These are phyloP conservation scores for Bombyx mandarina DNA, from an alignment of 1,140 invertebrate species.

Conservation along the genomic window DNA sequence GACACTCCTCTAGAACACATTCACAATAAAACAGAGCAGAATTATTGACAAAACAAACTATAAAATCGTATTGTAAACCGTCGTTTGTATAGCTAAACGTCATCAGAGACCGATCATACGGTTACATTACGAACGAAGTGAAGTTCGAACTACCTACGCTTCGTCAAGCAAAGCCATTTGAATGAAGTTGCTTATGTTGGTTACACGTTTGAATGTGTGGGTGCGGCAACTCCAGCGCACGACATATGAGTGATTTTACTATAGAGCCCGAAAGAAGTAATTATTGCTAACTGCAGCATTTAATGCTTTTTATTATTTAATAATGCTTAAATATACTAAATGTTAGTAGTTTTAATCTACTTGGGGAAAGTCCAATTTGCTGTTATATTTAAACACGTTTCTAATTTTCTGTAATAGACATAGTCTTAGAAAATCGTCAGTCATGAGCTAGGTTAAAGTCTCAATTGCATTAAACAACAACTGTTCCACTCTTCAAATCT, in stretches of 20 bases:
- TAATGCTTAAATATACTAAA: too few relatives aligned
- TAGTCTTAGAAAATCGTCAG: too few relatives aligned
- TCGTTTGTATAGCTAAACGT: slow-evolving; percentile 50
- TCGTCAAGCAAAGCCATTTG: slow-evolving; percentile 26
- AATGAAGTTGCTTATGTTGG: slow-evolving; percentile 49
- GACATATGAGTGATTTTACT: slow-evolving; percentile 28
- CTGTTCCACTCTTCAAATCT: too few relatives aligned
- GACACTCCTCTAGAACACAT: slow-evolving; percentile 17
- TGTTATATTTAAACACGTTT: too few relatives aligned
- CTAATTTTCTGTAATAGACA: too few relatives aligned
- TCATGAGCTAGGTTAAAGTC: too few relatives aligned
- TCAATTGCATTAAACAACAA: too few relatives aligned
- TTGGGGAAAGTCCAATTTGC: too few relatives aligned
- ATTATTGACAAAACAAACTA: slow-evolving; percentile 59
- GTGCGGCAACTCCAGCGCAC: slow-evolving; percentile 29
- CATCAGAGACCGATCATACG: slow-evolving; percentile 45
- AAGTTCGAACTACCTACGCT: slow-evolving; percentile 34
- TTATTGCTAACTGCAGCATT: not conserved
- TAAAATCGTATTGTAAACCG: slow-evolving; percentile 14
- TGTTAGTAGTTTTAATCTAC: too few relatives aligned
- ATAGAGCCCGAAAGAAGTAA: not conserved
- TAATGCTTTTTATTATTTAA: not conserved
- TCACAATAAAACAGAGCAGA: slow-evolving; percentile 18
- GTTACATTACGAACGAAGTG: slow-evolving; percentile 31
- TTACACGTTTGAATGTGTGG: slow-evolving; percentile 35